A percentile compares a stretch with the other conserved stretches of the same genome.
Evolutionary conservation across 2,888 invertebrate genomes (phyloP).

Genomic region (Brachypalpus laphriformis): DNA sequence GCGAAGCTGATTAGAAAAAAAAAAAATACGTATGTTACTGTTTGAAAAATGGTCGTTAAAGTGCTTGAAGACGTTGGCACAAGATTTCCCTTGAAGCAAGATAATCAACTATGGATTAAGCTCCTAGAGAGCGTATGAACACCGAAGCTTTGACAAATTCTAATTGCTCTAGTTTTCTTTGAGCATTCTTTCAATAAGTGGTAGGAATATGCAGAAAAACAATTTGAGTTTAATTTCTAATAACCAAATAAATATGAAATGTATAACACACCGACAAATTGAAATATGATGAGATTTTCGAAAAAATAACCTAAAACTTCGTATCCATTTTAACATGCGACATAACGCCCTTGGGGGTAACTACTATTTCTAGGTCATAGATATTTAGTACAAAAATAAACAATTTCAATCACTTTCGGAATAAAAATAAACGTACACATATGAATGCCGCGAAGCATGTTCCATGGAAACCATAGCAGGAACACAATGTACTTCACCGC

Average conservation of each 20-base stretch:
- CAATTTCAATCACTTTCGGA: not conserved
- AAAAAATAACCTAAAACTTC: not conserved
- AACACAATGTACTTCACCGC: not conserved
- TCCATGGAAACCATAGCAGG: slow-evolving; percentile 36
- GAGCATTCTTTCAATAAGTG: too few relatives aligned
- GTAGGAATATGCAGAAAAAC: too few relatives aligned
- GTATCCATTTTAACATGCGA: not conserved
- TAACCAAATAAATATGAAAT: too few relatives aligned
- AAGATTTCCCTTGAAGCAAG: too few relatives aligned
- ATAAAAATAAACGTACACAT: not conserved
- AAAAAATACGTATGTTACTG: too few relatives aligned
- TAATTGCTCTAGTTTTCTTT: too few relatives aligned
- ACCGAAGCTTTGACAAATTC: too few relatives aligned
- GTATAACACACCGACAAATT: not conserved
- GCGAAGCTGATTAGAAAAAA: too few relatives aligned
- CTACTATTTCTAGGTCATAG: slow-evolving; percentile 11
- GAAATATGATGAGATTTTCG: not conserved
- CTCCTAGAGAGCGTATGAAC: too few relatives aligned
- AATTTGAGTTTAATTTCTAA: not conserved
- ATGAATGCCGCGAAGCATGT: not conserved
- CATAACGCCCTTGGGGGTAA: not conserved
- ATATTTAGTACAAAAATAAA: not conserved
- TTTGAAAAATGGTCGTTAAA: too few relatives aligned
- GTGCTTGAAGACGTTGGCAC: too few relatives aligned
- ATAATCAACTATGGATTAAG: too few relatives aligned